phyloP scores from a whole-genome alignment of 2,888 invertebrate species.

The Mamestra brassicae region DNA sequence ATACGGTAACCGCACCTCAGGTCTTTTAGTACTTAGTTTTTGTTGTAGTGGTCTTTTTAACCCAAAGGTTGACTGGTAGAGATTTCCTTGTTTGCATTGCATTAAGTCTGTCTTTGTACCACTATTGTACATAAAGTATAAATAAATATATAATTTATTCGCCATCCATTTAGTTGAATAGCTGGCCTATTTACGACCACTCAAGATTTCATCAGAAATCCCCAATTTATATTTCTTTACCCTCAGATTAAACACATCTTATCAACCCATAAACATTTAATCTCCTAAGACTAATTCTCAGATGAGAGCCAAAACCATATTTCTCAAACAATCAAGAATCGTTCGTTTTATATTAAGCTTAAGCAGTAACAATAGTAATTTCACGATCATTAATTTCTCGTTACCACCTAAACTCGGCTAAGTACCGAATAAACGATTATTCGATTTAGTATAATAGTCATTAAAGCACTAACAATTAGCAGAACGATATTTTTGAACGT shows the following conservation, averaged over 20 bases:
- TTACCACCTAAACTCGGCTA: constrained; percentile 54
- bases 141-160: no score
- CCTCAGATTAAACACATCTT: neutral
- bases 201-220: no score
- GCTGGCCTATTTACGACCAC: no score
- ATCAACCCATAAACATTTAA: neutral
- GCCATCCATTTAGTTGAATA: no score
- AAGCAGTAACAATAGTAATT: constrained; percentile 56
- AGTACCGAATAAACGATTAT: constrained; percentile 60
- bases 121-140: no score
- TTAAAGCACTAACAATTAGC: constrained; percentile 56
- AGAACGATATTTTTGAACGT: constrained; percentile 38
- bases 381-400: constrained; percentile 60
- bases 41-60: no score
- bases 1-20: no score
- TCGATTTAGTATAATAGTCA: constrained; percentile 59
- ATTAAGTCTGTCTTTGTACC: no score
- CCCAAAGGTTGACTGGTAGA: no score
- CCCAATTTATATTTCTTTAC: neutral
- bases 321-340: constrained; percentile 42
- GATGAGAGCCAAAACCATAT: constrained; percentile 30
- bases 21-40: neutral
- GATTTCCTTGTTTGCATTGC: no score
- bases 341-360: constrained; percentile 45
- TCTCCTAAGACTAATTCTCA: constrained; percentile 3